phyloP scores from a whole-genome alignment of 2,113 vertebrate species.

The Lamprotornis superbus region DNA sequence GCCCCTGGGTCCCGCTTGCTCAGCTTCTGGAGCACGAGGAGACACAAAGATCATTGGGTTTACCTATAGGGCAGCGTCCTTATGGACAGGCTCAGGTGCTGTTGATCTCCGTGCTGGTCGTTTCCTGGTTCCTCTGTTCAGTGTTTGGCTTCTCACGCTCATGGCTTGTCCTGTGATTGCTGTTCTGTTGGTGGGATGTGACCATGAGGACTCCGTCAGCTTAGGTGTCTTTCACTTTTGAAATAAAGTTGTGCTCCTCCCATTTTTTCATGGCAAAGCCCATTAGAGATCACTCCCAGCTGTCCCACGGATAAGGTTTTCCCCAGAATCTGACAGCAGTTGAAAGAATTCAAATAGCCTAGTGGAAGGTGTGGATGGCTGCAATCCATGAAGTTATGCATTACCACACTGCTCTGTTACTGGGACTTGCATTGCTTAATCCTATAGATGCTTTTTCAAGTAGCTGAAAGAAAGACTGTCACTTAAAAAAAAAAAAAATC shows the following conservation, averaged over 20 bases:
- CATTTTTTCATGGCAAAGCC: neutral
- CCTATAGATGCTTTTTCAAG: neutral
- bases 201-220: neutral
- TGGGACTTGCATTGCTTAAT: neutral
- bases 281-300: neutral
- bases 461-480: neutral
- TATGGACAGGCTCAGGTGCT: neutral
- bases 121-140: neutral
- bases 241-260: neutral
- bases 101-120: neutral
- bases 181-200: neutral
- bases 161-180: neutral
- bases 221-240: neutral
- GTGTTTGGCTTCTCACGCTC: neutral
- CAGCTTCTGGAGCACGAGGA: neutral
- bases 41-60: neutral
- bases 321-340: neutral
- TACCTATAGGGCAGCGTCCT: neutral
- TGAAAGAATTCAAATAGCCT: neutral
- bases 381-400: neutral
- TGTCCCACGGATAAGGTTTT: neutral
- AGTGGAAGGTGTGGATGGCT: neutral
- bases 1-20: rapidly evolving
- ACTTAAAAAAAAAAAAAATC: neutral
- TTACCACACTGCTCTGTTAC: neutral